A percentile compares a stretch with the other conserved stretches of the same genome.
These are phyloP conservation scores for Petrophora chlorosata DNA, from an alignment of 2,888 invertebrate species.

Conservation along the genomic window DNA sequence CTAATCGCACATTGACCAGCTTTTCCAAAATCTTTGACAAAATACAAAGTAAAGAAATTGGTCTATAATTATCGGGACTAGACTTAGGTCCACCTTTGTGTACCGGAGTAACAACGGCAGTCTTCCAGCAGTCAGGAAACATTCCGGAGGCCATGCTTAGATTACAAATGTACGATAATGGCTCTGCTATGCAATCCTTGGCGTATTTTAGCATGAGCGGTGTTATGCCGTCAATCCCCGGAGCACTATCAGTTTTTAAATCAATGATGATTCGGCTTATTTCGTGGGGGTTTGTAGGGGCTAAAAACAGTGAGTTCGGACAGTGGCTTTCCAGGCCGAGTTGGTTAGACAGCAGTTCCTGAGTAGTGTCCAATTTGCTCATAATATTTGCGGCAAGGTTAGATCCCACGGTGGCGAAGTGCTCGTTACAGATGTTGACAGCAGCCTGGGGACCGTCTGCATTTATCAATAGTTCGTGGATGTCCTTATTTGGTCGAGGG, in stretches of 20 bases:
- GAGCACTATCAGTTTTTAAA: neutral
- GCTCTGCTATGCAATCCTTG: neutral
- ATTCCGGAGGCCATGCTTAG: neutral
- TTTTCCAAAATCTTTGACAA: neutral
- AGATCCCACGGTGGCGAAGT: neutral
- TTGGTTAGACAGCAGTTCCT: too few species aligned
- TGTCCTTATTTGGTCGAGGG: neutral
- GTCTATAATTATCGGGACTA: neutral
- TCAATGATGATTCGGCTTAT: neutral
- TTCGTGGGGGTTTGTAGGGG: neutral
- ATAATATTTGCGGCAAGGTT: too few species aligned
- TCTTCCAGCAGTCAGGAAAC: neutral
- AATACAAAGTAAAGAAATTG: neutral
- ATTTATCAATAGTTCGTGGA: neutral
- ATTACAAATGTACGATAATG: neutral
- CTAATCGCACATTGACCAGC: neutral
- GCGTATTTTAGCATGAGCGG: neutral
- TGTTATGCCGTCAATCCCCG: neutral
- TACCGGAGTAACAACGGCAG: neutral
- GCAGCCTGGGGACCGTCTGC: neutral
- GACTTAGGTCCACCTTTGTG: neutral
- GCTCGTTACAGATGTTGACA: neutral
- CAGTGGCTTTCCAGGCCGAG: too few species aligned
- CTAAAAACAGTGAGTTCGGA: neutral
- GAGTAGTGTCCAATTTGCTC: too few species aligned